A percentile compares a stretch with the other conserved stretches of the same genome.
Conservation (phyloP, 2,797 vertebrate genomes). For the Setipinna tenuifilis region DNA sequence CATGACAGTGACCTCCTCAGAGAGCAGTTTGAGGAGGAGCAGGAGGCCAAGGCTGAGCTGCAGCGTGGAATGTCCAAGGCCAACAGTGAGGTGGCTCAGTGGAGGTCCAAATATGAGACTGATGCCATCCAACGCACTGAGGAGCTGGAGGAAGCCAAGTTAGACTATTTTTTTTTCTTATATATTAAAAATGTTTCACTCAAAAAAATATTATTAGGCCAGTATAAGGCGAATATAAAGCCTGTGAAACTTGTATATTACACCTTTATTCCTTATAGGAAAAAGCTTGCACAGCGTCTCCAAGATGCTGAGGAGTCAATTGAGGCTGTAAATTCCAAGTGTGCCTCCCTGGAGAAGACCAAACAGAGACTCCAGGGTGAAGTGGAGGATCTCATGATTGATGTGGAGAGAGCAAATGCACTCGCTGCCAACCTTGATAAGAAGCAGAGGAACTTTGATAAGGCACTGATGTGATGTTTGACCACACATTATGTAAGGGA, state of each 20-base stretch:
- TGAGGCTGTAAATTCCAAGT: slow-evolving; percentile 85
- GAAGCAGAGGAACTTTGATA: slow-evolving; percentile 88
- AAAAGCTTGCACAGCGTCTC: slow-evolving; percentile 85
- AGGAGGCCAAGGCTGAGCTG: slow-evolving; percentile 84
- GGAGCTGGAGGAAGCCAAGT: slow-evolving; percentile 86
- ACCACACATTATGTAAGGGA: neutral
- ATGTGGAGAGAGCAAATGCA: slow-evolving; percentile 82
- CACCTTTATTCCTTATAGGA: slow-evolving; percentile 63
- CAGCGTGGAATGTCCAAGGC: slow-evolving; percentile 85
- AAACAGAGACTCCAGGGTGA: slow-evolving; percentile 86
- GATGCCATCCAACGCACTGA: slow-evolving; percentile 86
- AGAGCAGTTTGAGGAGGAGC: slow-evolving; percentile 86
- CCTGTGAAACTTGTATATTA: neutral
- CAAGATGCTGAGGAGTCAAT: slow-evolving; percentile 86
- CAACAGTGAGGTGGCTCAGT: slow-evolving; percentile 86
- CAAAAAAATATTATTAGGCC: no score
- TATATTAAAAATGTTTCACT: no score
- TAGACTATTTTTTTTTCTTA: neutral
- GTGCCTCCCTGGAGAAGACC: slow-evolving; percentile 86
- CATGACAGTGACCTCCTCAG: slow-evolving; percentile 86
- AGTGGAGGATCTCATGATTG: slow-evolving; percentile 88
- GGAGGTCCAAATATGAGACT: slow-evolving; percentile 85
- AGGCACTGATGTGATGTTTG: slow-evolving; percentile 62
- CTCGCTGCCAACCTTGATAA: slow-evolving; percentile 83
- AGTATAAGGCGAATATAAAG: no score